Percentiles rank a stretch among this genome's conserved stretches.
Evolutionary conservation across 2,113 vertebrate genomes (phyloP).

Genomic region (Pterocles burchelli): DNA sequence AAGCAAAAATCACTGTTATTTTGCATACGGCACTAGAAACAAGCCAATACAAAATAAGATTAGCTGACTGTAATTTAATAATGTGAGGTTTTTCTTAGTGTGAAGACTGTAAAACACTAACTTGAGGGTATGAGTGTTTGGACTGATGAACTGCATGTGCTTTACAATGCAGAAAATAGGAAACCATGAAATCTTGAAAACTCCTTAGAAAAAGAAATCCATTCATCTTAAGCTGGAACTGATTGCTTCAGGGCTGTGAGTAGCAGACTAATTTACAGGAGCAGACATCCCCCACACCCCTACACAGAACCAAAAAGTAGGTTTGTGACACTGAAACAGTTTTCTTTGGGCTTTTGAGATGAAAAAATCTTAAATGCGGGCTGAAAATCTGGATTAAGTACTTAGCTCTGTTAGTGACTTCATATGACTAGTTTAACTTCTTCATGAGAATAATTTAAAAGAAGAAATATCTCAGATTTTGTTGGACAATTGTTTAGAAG

Average conservation of each 20-base stretch:
- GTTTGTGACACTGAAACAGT: not conserved
- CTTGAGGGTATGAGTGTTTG: not conserved
- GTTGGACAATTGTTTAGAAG: not conserved
- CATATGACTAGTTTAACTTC: not conserved
- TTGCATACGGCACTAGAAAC: not conserved
- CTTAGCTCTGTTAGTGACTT: not conserved
- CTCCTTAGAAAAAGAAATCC: not conserved
- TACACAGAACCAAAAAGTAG: not conserved
- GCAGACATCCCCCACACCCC: accelerated
- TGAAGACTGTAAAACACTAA: not conserved
- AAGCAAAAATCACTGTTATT: not conserved
- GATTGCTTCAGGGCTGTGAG: not conserved
- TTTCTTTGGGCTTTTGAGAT: not conserved
- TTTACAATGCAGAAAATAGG: not conserved
- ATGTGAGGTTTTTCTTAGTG: not conserved
- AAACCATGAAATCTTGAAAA: not conserved
- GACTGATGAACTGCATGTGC: not conserved
- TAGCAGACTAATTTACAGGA: not conserved
- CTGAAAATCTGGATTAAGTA: not conserved
- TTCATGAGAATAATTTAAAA: not conserved
- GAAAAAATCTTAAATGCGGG: not conserved
- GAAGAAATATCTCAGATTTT: not conserved
- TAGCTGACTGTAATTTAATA: not conserved
- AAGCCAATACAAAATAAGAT: not conserved
- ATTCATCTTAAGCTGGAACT: not conserved